These are phyloP conservation scores for Stigmatopora argus DNA, from an alignment of 2,113 vertebrate genomes.

Conservation along the genomic window DNA sequence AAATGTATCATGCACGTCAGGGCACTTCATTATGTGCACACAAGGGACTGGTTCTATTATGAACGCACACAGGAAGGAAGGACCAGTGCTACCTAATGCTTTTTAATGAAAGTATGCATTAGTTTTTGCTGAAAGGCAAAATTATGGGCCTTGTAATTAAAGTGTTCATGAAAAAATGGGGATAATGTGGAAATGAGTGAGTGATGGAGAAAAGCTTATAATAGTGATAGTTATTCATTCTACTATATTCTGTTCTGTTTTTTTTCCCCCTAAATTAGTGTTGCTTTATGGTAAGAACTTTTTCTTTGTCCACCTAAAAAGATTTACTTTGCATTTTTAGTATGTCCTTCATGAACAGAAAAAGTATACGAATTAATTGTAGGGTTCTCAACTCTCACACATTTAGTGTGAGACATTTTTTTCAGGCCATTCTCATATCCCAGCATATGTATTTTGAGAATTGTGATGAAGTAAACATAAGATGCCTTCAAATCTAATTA, in stretches of 20 bases:
- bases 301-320: not conserved
- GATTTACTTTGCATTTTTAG: not conserved
- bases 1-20: slow-evolving; percentile 15
- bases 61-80: slow-evolving; percentile 21
- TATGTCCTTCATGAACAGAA: not conserved
- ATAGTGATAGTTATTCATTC: too few species aligned
- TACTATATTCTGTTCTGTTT: too few species aligned
- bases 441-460: too few species aligned
- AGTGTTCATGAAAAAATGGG: slow-evolving; percentile 25
- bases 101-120: slow-evolving; percentile 47
- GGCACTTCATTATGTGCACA: slow-evolving; percentile 10
- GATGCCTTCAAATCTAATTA: too few species aligned
- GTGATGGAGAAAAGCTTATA: not conserved
- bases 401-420: too few species aligned
- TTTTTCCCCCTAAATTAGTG: too few species aligned
- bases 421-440: too few species aligned
- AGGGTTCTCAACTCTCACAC: too few species aligned
- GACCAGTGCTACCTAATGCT: slow-evolving; percentile 13
- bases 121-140: slow-evolving; percentile 40
- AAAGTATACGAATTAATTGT: too few species aligned
- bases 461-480: too few species aligned
- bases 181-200: slow-evolving; percentile 41
- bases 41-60: slow-evolving; percentile 16
- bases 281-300: not conserved
- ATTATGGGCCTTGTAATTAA: slow-evolving; percentile 44